These are phyloP conservation scores for Pterostichus madidus DNA, from an alignment of 2,888 invertebrate genomes.

Conservation along the genomic window DNA sequence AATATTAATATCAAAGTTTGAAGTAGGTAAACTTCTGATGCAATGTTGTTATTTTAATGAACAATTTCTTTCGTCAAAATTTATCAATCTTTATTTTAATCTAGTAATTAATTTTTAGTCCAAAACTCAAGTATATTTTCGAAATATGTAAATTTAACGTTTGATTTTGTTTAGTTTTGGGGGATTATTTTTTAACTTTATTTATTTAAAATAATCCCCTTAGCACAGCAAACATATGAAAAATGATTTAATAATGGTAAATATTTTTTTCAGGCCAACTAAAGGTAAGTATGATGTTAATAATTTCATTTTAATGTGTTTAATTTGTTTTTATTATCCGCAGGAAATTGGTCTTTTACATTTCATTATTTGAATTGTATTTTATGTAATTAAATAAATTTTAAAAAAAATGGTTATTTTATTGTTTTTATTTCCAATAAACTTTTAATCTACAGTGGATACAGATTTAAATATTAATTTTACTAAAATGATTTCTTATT, in stretches of 20 bases:
- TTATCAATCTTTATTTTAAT: neutral
- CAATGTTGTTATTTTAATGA: neutral
- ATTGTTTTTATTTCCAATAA: neutral
- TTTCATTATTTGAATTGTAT: slow-evolving; percentile 13
- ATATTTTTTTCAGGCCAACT: slow-evolving; percentile 48
- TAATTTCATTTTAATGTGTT: slow-evolving; percentile 51
- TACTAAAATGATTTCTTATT: too few species aligned
- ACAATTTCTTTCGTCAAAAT: slow-evolving; percentile 16
- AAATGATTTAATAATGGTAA: slow-evolving; percentile 48
- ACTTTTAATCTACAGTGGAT: neutral
- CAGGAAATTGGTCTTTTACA: slow-evolving; percentile 16
- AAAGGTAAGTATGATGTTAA: slow-evolving; percentile 62
- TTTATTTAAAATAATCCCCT: slow-evolving; percentile 44
- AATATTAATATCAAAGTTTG: slow-evolving; percentile 9
- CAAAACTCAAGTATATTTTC: neutral
- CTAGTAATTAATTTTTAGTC: neutral
- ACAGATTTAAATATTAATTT: too few species aligned
- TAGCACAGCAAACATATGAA: slow-evolving; percentile 63
- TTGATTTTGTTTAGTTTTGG: slow-evolving; percentile 48
- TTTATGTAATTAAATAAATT: slow-evolving; percentile 32
- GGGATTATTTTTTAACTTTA: slow-evolving; percentile 10
- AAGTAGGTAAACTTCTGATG: slow-evolving; percentile 13
- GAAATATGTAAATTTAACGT: neutral
- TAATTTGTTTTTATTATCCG: slow-evolving; percentile 34
- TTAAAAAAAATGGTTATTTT: neutral